These are phyloP conservation scores for Bufo gargarizans DNA, from an alignment of 2,113 vertebrate species.

Conservation along the genomic window DNA sequence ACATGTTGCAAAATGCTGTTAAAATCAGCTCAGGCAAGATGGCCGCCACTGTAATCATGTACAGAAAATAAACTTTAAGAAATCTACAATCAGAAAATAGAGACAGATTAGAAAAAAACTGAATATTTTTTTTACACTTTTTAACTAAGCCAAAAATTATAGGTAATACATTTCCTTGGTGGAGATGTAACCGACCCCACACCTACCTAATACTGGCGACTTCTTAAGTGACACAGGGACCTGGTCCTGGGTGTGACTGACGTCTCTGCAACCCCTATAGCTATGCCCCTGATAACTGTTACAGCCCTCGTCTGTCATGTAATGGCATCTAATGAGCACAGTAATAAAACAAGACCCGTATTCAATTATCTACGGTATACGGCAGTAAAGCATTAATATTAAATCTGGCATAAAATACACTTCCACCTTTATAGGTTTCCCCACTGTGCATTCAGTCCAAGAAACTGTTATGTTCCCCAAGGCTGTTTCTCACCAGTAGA, in stretches of 20 bases:
- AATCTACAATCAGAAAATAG: too few relatives aligned
- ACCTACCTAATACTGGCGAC: background rate
- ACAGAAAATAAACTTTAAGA: too few relatives aligned
- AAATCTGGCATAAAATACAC: constrained; percentile 54
- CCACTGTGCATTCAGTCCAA: constrained; percentile 49
- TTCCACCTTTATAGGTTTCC: constrained; percentile 55
- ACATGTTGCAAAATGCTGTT: too few relatives aligned
- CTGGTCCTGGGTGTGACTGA: background rate
- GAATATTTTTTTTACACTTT: too few relatives aligned
- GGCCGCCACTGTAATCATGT: too few relatives aligned
- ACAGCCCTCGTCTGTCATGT: background rate
- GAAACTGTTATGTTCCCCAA: constrained; percentile 43
- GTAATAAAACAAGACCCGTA: constrained; percentile 37
- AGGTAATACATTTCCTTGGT: too few relatives aligned
- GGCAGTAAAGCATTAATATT: constrained; percentile 40
- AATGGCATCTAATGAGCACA: constrained; percentile 8
- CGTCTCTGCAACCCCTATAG: background rate
- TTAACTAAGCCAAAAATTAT: too few relatives aligned
- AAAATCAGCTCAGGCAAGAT: too few relatives aligned
- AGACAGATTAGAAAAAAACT: too few relatives aligned
- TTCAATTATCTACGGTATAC: constrained; percentile 48
- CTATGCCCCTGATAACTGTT: background rate
- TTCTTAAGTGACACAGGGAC: background rate
- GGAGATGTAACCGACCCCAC: too few relatives aligned
- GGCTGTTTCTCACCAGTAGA: constrained; percentile 53